Evolutionary conservation across 2,888 invertebrate species (phyloP).

Genomic region (Athalia circularis): DNA sequence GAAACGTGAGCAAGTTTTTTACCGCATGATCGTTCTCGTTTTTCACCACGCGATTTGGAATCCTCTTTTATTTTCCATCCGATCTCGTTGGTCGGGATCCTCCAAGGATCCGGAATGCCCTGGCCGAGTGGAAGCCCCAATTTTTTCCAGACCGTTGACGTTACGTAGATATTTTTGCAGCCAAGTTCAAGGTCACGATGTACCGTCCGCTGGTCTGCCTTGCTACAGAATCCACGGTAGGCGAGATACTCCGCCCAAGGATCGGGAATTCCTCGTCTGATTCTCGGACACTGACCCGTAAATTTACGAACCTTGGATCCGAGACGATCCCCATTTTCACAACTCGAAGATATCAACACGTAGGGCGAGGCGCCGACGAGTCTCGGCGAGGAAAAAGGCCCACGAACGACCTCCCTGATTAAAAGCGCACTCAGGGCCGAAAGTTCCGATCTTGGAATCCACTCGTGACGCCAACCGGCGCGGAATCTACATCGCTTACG

Average conservation of each 20-base stretch:
- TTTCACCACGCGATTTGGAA: background rate
- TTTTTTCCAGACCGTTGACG: constrained; percentile 54
- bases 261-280: constrained; percentile 59
- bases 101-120: constrained; percentile 64
- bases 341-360: constrained; percentile 45
- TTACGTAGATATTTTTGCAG: constrained; percentile 50
- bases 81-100: constrained; percentile 17
- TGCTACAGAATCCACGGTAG: constrained; percentile 46
- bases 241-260: constrained; percentile 58
- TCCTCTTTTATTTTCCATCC: constrained; percentile 6
- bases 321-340: background rate
- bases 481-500: constrained; percentile 37
- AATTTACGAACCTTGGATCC: background rate
- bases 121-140: constrained; percentile 55
- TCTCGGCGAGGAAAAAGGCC: constrained; percentile 55
- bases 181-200: constrained; percentile 47
- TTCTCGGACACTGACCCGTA: background rate
- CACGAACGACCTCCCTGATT: constrained; percentile 53
- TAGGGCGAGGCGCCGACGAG: constrained; percentile 55
- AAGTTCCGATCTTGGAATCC: constrained; percentile 49
- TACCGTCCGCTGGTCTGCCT: constrained; percentile 26
- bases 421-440: constrained; percentile 46
- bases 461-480: constrained; percentile 53
- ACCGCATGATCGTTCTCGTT: background rate
- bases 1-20: background rate